Evolutionary conservation across 1,140 invertebrate genomes (phyloP).

Genomic region (Rhysida immarginata): DNA sequence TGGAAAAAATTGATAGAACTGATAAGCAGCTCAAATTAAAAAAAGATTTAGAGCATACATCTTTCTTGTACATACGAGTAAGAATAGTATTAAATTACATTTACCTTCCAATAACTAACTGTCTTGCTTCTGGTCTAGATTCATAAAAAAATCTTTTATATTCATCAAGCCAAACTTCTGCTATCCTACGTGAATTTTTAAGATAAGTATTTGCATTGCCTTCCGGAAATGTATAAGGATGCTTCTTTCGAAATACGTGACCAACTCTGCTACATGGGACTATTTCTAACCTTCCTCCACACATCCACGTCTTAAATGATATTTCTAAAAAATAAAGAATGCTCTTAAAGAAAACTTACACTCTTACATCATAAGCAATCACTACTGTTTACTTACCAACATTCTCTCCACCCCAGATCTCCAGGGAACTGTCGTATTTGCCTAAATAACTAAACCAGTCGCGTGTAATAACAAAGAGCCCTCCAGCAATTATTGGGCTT

Average conservation of each 20-base stretch:
- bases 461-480: slow-evolving; percentile 83
- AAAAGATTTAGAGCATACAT: slow-evolving; percentile 4
- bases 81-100: slow-evolving; percentile 28
- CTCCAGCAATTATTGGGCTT: slow-evolving; percentile 86
- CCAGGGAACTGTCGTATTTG: slow-evolving; percentile 94
- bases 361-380: slow-evolving; percentile 4
- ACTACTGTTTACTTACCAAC: slow-evolving; percentile 35
- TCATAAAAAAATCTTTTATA: slow-evolving; percentile 85
- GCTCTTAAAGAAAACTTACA: background rate
- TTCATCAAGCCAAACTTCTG: slow-evolving; percentile 94
- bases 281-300: slow-evolving; percentile 83
- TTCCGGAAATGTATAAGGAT: slow-evolving; percentile 89
- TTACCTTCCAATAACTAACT: slow-evolving; percentile 78
- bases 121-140: slow-evolving; percentile 67
- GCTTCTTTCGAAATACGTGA: slow-evolving; percentile 76
- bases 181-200: slow-evolving; percentile 55
- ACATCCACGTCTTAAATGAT: slow-evolving; percentile 83
- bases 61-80: background rate
- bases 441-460: slow-evolving; percentile 85
- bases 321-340: slow-evolving; percentile 36
- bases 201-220: slow-evolving; percentile 55
- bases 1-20: too few relatives aligned
- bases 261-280: slow-evolving; percentile 84
- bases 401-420: slow-evolving; percentile 88
- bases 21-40: slow-evolving; percentile 15